phyloP scores from a whole-genome alignment of 2,797 vertebrate species.

The Phataginus tetradactyla region DNA sequence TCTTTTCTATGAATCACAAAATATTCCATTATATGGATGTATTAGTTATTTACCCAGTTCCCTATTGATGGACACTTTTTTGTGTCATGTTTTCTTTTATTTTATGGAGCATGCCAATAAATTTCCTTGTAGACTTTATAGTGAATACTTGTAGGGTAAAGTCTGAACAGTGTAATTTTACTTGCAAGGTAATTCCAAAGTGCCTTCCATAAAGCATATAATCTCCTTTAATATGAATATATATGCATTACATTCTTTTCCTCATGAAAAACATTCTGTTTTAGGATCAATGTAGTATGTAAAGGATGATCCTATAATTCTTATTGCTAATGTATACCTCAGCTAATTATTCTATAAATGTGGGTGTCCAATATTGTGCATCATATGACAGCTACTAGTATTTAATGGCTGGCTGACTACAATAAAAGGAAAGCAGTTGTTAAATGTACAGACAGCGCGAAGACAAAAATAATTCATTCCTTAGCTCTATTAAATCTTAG shows the following conservation, averaged over 20 bases:
- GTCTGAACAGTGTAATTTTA: background rate
- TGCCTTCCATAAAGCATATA: background rate
- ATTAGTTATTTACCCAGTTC: background rate
- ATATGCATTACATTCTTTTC: background rate
- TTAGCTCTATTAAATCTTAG: background rate
- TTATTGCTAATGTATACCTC: background rate
- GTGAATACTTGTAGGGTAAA: background rate
- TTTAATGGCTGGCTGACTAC: background rate
- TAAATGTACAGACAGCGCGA: slow-evolving; percentile 34
- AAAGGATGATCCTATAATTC: background rate
- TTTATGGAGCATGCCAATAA: background rate
- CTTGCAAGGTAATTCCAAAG: background rate
- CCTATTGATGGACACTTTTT: background rate
- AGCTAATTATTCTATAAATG: slow-evolving; percentile 3
- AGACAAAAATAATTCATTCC: slow-evolving; percentile 31
- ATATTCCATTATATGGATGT: background rate
- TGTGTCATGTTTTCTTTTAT: background rate
- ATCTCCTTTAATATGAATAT: background rate
- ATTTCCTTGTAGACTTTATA: background rate
- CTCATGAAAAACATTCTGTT: slow-evolving; percentile 9
- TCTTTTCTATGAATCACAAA: background rate
- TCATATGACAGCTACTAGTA: background rate
- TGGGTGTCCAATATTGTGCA: background rate
- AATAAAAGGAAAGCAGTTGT: background rate
- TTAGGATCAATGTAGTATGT: background rate